Percentiles rank a stretch among this genome's conserved stretches.
phyloP scores from a whole-genome alignment of 2,113 vertebrate genomes.

The Cisticola juncidis region DNA sequence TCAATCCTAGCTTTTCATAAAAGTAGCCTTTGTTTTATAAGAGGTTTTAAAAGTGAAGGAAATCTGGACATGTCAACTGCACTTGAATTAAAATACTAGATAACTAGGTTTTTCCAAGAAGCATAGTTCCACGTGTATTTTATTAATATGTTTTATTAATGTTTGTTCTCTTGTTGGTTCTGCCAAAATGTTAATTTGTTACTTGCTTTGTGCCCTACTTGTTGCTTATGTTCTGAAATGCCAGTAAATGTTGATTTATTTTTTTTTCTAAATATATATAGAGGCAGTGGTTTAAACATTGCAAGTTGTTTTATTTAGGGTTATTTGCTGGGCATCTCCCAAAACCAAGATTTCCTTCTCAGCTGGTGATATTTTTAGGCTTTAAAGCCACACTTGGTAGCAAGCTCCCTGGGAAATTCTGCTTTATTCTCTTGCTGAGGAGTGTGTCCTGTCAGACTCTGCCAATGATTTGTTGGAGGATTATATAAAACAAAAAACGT shows the following conservation, averaged over 20 bases:
- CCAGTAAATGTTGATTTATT: neutral
- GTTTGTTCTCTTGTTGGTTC: neutral
- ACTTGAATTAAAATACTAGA: neutral
- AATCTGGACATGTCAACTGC: neutral
- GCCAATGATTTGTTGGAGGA: neutral
- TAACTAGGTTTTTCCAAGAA: neutral
- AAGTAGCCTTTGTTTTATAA: neutral
- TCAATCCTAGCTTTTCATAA: neutral
- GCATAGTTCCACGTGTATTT: neutral
- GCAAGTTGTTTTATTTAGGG: neutral
- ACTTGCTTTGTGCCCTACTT: neutral
- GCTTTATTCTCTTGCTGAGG: neutral
- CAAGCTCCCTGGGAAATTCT: neutral
- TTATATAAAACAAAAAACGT: neutral
- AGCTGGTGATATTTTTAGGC: constrained; percentile 27
- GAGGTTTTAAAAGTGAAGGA: neutral
- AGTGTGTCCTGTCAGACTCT: neutral
- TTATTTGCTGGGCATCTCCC: constrained; percentile 15
- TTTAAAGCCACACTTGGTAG: constrained; percentile 14
- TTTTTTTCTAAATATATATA: neutral
- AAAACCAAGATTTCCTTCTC: constrained; percentile 28
- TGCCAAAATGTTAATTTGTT: neutral
- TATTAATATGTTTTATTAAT: neutral
- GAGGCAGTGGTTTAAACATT: neutral
- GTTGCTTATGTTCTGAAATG: neutral